Conservation (phyloP, 2,888 invertebrate species). For the Troglohyphantes excavatus region DNA sequence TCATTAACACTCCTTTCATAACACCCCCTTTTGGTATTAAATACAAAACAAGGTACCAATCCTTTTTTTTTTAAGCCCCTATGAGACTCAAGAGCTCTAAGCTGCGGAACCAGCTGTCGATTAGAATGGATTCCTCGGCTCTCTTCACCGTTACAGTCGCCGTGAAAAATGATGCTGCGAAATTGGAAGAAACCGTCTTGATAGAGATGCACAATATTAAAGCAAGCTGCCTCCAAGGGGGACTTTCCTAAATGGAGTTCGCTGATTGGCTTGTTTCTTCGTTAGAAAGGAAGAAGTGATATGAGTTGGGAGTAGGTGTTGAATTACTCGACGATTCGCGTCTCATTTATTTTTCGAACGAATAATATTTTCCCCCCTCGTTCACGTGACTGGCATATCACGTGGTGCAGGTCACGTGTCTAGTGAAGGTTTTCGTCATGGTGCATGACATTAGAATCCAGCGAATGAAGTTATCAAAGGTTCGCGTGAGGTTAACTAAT, state of each 20-base stretch:
- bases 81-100: neutral
- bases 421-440: too few relatives aligned
- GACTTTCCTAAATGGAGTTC: neutral
- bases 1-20: neutral
- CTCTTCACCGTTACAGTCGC: conserved; percentile 38
- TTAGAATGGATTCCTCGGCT: conserved; percentile 22
- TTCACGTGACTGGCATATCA: neutral
- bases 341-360: conserved; percentile 1
- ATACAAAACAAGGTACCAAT: neutral
- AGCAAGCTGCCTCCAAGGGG: conserved; percentile 29
- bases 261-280: conserved; percentile 1
- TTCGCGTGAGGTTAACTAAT: too few relatives aligned
- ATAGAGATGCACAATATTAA: neutral
- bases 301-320: neutral
- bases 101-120: conserved; percentile 52
- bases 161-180: conserved; percentile 62
- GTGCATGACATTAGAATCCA: too few relatives aligned
- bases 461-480: too few relatives aligned
- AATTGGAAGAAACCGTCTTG: conserved; percentile 21
- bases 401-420: neutral
- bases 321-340: neutral
- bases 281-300: neutral
- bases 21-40: neutral
- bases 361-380: neutral
- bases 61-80: neutral